A percentile compares a stretch with the other conserved stretches of the same genome.
Evolutionary conservation across 2,888 invertebrate species (phyloP).

Genomic region (Eledona agricola): DNA sequence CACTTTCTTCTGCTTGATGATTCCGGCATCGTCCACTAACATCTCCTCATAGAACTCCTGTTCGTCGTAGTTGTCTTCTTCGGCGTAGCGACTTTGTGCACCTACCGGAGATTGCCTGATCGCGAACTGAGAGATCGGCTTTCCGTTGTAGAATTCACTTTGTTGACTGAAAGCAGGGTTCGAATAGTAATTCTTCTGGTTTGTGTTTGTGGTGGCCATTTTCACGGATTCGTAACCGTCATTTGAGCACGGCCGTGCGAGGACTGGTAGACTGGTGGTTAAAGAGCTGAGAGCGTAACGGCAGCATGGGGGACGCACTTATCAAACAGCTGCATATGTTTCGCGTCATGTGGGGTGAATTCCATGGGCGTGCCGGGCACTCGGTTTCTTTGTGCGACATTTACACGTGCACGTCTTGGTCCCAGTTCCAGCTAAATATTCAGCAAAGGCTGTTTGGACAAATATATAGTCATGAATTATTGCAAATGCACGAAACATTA

Average conservation of each 20-base stretch:
- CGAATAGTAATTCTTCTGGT: conserved; percentile 70
- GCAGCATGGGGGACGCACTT: conserved; percentile 49
- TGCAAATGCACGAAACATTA: no score
- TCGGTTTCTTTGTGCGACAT: conserved; percentile 1
- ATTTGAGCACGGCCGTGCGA: conserved; percentile 46
- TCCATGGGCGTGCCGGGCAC: conserved; percentile 57
- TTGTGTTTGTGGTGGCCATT: conserved; percentile 32
- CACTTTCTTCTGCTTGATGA: conserved; percentile 58
- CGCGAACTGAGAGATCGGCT: conserved; percentile 61
- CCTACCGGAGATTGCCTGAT: conserved; percentile 59
- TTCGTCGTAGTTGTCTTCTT: conserved; percentile 52
- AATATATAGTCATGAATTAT: no score
- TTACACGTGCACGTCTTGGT: conserved; percentile 3
- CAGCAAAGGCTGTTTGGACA: no score
- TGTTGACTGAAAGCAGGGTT: conserved; percentile 84
- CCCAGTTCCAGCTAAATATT: no score
- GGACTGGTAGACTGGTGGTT: conserved; percentile 50
- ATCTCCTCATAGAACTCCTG: conserved; percentile 62
- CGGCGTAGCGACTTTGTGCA: conserved; percentile 54
- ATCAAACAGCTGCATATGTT: conserved; percentile 60
- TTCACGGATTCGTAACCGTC: conserved; percentile 39
- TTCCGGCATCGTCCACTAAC: conserved; percentile 57
- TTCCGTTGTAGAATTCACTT: conserved; percentile 71
- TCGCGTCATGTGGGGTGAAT: conserved; percentile 62
- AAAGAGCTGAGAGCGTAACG: conserved; percentile 52